Percentiles rank a stretch among this genome's conserved stretches.
Evolutionary conservation across 2,888 invertebrate genomes (phyloP).

Genomic region (Drosophila peninsularis): DNA sequence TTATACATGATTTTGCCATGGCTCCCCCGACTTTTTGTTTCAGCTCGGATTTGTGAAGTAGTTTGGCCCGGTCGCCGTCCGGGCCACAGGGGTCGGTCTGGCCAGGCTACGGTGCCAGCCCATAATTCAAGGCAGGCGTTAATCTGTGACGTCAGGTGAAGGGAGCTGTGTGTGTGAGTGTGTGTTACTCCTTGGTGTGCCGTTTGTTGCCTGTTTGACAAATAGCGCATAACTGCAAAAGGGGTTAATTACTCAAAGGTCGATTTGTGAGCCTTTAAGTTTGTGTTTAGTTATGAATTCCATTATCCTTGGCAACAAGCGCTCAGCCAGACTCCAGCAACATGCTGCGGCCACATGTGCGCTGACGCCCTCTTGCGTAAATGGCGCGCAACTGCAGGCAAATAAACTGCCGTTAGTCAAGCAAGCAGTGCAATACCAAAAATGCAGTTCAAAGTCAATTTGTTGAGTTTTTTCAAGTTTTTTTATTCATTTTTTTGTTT

Average conservation of each 20-base stretch:
- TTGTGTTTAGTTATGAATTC: constrained; percentile 19
- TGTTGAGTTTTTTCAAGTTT: constrained; percentile 74
- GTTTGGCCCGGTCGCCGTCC: constrained; percentile 28
- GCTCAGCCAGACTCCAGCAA: background rate
- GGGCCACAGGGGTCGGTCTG: constrained; percentile 17
- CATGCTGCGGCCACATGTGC: constrained; percentile 43
- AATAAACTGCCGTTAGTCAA: constrained; percentile 6
- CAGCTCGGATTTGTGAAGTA: constrained; percentile 54
- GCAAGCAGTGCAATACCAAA: constrained; percentile 20
- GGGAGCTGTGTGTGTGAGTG: constrained; percentile 16
- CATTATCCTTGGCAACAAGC: background rate
- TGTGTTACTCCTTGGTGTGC: constrained; percentile 37
- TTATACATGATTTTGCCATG: constrained; percentile 72
- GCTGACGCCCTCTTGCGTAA: constrained; percentile 36
- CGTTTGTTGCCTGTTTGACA: constrained; percentile 59
- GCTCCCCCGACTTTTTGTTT: constrained; percentile 48
- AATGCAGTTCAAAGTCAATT: background rate
- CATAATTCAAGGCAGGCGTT: constrained; percentile 72
- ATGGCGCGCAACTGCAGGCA: background rate
- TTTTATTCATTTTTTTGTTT: constrained; percentile 78
- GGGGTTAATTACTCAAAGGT: constrained; percentile 65
- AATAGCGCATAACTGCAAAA: constrained; percentile 58
- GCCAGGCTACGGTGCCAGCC: constrained; percentile 34
- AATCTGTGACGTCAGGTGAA: constrained; percentile 62
- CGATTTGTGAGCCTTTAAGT: constrained; percentile 49